phyloP scores from a whole-genome alignment of 2,113 vertebrate species.

The Sinocyclocheilus anshuiensis region DNA sequence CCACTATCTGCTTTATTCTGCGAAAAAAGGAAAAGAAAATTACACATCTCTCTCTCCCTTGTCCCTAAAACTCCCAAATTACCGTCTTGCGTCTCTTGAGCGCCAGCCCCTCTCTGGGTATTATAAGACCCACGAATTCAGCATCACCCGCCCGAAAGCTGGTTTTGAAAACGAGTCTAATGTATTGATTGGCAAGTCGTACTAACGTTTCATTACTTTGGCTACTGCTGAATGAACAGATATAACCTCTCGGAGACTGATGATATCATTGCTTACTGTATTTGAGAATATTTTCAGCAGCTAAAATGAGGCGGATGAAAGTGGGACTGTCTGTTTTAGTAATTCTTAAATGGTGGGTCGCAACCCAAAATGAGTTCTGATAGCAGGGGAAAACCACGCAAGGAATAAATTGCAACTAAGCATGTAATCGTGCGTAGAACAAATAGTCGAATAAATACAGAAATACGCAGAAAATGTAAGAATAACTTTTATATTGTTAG shows the following conservation, averaged over 20 bases:
- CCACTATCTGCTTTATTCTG: slow-evolving; percentile 82
- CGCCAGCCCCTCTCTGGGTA: slow-evolving; percentile 71
- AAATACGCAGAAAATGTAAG: no score
- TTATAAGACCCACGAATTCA: slow-evolving; percentile 69
- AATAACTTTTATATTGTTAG: no score
- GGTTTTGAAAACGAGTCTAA: slow-evolving; percentile 72
- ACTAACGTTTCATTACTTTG: slow-evolving; percentile 65
- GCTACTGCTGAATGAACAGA: slow-evolving; percentile 57
- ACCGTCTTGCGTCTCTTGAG: slow-evolving; percentile 75
- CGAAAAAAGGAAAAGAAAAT: slow-evolving; percentile 78
- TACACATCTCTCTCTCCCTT: slow-evolving; percentile 79
- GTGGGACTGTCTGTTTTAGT: not conserved
- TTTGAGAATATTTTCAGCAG: not conserved
- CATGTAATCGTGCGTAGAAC: not conserved
- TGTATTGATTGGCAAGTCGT: slow-evolving; percentile 68
- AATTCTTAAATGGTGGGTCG: not conserved
- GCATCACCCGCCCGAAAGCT: slow-evolving; percentile 67
- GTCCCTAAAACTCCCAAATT: slow-evolving; percentile 77
- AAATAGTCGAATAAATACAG: not conserved
- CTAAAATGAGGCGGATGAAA: not conserved
- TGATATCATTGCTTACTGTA: slow-evolving; percentile 27
- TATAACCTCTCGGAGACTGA: slow-evolving; percentile 40
- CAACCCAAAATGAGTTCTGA: not conserved
- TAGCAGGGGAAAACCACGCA: not conserved
- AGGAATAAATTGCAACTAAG: not conserved